Conservation (phyloP, 2,113 vertebrate genomes). For the Melospiza georgiana region DNA sequence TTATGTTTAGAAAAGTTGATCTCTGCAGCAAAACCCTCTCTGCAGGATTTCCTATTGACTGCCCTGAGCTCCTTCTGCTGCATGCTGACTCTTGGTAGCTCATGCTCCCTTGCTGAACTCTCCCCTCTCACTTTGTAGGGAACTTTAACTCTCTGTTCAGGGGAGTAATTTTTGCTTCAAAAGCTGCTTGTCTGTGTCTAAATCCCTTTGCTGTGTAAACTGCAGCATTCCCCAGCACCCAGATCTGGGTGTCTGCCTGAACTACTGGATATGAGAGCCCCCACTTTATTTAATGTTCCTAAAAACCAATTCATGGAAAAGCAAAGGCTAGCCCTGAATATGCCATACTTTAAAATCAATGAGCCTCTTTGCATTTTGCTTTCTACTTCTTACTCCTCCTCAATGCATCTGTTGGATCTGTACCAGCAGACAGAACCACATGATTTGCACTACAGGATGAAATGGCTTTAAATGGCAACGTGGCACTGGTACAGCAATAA, state of each 20-base stretch:
- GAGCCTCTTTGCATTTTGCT: constrained; percentile 2
- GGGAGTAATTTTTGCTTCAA: background rate
- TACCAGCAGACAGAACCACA: constrained; percentile 26
- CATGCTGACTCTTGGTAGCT: background rate
- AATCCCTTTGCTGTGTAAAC: background rate
- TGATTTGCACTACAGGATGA: constrained; percentile 31
- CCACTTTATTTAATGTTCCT: background rate
- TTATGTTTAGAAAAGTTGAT: background rate
- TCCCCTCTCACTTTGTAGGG: background rate
- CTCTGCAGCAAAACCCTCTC: background rate
- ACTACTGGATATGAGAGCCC: background rate
- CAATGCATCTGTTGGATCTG: constrained; percentile 9
- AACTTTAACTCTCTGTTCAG: background rate
- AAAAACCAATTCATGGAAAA: background rate
- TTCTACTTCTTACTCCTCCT: background rate
- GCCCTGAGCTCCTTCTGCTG: background rate
- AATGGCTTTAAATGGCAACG: constrained; percentile 64
- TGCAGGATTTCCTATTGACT: background rate
- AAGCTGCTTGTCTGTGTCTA: background rate
- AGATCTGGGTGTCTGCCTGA: background rate
- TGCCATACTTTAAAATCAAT: background rate
- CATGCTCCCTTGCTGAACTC: background rate
- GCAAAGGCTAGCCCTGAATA: background rate
- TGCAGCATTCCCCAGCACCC: background rate
- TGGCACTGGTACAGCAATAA: constrained; percentile 23